phyloP scores from a whole-genome alignment of 2,888 invertebrate species.

The Eristalis arbustorum region DNA sequence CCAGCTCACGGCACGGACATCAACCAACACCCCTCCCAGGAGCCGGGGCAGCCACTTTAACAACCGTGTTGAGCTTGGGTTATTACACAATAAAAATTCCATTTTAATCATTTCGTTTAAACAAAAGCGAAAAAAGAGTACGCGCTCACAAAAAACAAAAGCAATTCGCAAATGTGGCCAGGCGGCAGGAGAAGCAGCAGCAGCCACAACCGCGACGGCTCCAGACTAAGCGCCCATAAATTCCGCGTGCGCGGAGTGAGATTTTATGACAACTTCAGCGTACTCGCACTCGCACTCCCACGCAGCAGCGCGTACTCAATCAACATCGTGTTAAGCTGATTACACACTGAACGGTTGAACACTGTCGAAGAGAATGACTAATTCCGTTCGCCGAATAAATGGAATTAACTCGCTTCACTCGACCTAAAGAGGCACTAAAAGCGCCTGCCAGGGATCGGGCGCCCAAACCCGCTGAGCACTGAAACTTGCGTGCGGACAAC shows the following conservation, averaged over 20 bases:
- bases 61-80: conserved; percentile 50
- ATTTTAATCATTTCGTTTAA: conserved; percentile 50
- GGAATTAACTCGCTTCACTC: conserved; percentile 42
- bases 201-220: background rate
- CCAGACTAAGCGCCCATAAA: conserved; percentile 31
- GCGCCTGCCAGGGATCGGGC: background rate
- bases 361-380: conserved; percentile 55
- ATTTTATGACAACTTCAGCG: conserved; percentile 54
- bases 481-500: conserved; percentile 43
- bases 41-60: conserved; percentile 15
- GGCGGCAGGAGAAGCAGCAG: too few species aligned
- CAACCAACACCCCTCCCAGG: background rate
- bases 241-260: conserved; percentile 6
- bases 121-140: conserved; percentile 15
- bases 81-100: conserved; percentile 61
- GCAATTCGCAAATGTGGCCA: background rate
- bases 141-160: background rate
- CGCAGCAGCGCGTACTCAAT: conserved; percentile 42
- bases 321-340: conserved; percentile 64
- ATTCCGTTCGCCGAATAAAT: conserved; percentile 51
- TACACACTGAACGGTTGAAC: conserved; percentile 39
- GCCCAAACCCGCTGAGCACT: conserved; percentile 7
- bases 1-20: background rate
- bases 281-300: background rate
- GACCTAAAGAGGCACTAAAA: conserved; percentile 44